Percentiles rank a stretch among this genome's conserved stretches.
Evolutionary conservation across 1,140 invertebrate genomes (phyloP).

Genomic region (Camponotus pennsylvanicus): DNA sequence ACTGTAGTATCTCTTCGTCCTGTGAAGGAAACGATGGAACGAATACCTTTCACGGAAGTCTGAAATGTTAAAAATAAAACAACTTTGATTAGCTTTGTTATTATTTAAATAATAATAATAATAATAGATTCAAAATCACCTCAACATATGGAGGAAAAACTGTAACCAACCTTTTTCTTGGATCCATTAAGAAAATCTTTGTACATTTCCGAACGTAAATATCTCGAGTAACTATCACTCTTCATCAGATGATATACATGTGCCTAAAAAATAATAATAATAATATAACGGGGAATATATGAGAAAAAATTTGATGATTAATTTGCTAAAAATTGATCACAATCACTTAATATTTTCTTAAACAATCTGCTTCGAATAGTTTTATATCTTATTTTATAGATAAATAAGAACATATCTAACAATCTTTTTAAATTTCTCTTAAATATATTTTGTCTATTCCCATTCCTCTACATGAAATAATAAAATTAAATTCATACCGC

Average conservation of each 20-base stretch:
- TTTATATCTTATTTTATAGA: not conserved
- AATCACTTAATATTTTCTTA: conserved; percentile 4
- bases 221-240: conserved; percentile 99
- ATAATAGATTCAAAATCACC: conserved; percentile 6
- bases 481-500: conserved; percentile 89
- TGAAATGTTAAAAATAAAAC: conserved; percentile 85
- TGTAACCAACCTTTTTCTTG: conserved; percentile 95
- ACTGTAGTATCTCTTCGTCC: conserved; percentile 89
- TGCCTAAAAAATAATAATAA: conserved; percentile 88
- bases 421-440: not conserved
- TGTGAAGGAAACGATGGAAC: conserved; percentile 94
- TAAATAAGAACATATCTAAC: conserved; percentile 1
- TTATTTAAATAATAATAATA: not conserved
- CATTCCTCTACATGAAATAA: conserved; percentile 17
- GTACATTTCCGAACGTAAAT: conserved; percentile 99
- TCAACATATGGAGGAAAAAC: conserved; percentile 12
- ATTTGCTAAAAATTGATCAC: not conserved
- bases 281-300: not conserved
- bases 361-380: not conserved
- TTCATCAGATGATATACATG: conserved; percentile 99
- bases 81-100: conserved; percentile 8
- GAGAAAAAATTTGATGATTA: not conserved
- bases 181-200: conserved; percentile 98
- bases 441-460: not conserved
- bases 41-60: conserved; percentile 95